These are phyloP conservation scores for Pseudochirops corinnae DNA, from an alignment of 2,797 vertebrate genomes.

Conservation along the genomic window DNA sequence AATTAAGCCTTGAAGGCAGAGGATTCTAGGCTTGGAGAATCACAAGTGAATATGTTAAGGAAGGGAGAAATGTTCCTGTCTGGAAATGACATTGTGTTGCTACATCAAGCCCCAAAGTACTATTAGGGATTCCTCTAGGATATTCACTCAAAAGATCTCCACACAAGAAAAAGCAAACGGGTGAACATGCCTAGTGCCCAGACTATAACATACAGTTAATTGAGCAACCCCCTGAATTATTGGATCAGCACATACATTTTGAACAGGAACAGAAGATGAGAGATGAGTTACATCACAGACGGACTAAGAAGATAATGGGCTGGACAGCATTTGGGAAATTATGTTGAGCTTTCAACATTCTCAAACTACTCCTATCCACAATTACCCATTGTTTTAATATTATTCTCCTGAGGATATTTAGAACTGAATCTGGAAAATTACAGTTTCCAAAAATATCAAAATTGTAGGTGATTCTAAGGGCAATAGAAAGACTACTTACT, in stretches of 20 bases:
- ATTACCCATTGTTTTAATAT: not conserved
- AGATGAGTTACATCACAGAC: not conserved
- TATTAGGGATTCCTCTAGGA: not conserved
- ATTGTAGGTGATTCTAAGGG: not conserved
- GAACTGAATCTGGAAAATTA: not conserved
- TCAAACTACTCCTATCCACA: not conserved
- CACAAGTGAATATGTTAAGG: not conserved
- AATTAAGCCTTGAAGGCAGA: not conserved
- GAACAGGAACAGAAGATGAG: not conserved
- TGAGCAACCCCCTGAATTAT: not conserved
- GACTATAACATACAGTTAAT: not conserved
- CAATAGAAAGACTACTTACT: not conserved
- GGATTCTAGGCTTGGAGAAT: not conserved
- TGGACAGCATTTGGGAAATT: not conserved
- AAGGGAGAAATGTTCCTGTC: not conserved
- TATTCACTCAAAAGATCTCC: not conserved
- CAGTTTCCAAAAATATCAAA: not conserved
- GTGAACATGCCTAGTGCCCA: not conserved
- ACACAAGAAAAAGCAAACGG: not conserved
- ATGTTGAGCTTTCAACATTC: not conserved
- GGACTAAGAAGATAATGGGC: not conserved
- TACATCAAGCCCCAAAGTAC: not conserved
- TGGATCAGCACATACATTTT: not conserved
- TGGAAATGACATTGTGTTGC: not conserved
- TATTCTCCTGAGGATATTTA: not conserved